A percentile compares a stretch with the other conserved stretches of the same genome.
Conservation (phyloP, 2,888 invertebrate species). For the Agonopterix subpropinquella region DNA sequence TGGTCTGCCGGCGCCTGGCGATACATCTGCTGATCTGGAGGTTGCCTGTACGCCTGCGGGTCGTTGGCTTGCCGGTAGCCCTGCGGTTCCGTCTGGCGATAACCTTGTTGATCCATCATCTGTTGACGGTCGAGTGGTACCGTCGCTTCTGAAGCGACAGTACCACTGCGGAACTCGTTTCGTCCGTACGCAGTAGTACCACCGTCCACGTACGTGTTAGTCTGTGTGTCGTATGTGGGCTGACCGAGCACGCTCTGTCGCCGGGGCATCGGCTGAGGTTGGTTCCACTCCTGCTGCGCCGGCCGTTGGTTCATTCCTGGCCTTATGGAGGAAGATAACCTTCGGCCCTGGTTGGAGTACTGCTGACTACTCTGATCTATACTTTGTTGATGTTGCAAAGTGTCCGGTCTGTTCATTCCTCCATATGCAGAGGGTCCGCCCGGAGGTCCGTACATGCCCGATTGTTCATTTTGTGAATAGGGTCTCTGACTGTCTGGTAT, state of each 20-base stretch:
- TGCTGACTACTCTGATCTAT: constrained; percentile 57
- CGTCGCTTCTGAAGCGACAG: constrained; percentile 55
- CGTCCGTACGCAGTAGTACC: constrained; percentile 40
- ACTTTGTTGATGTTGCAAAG: constrained; percentile 44
- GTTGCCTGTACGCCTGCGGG: constrained; percentile 69
- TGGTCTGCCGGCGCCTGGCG: constrained; percentile 23
- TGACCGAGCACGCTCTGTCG: constrained; percentile 61
- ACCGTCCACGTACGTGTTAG: constrained; percentile 42
- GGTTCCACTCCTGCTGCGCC: constrained; percentile 50
- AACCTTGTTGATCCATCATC: constrained; percentile 39
- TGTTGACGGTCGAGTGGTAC: constrained; percentile 36
- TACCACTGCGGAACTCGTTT: constrained; percentile 54
- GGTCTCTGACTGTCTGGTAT: constrained; percentile 45
- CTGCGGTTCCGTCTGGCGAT: constrained; percentile 42
- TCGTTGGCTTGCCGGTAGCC: constrained; percentile 49
- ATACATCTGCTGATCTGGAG: constrained; percentile 49
- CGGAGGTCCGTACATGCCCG: constrained; percentile 37
- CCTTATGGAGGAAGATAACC: constrained; percentile 47
- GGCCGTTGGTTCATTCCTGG: constrained; percentile 47
- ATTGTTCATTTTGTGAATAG: constrained; percentile 45
- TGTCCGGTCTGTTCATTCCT: constrained; percentile 37
- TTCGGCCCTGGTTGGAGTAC: constrained; percentile 48
- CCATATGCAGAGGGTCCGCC: constrained; percentile 34
- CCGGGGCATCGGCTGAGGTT: constrained; percentile 23
- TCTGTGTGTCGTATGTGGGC: constrained; percentile 46